A percentile compares a stretch with the other conserved stretches of the same genome.
phyloP scores from a whole-genome alignment of 2,113 vertebrate genomes.

The Cavia aperea region DNA sequence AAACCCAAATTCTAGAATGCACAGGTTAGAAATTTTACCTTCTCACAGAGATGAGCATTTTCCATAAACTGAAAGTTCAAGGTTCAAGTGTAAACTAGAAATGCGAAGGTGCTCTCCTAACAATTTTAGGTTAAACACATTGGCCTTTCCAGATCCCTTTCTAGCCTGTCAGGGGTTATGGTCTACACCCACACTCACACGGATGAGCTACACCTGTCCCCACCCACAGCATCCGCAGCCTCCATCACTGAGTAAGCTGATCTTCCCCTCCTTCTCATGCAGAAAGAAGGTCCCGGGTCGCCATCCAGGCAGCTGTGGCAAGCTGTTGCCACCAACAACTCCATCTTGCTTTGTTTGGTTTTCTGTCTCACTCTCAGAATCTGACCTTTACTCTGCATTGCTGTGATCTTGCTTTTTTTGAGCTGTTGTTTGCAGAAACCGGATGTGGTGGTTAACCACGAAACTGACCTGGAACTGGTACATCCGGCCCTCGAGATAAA shows the following conservation, averaged over 20 bases:
- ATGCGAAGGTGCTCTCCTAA: neutral
- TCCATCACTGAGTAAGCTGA: fast-evolving
- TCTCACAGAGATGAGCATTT: neutral
- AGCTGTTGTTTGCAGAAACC: neutral
- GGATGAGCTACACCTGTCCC: neutral
- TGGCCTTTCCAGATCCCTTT: neutral
- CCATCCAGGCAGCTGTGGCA: too few species aligned
- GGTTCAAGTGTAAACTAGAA: neutral
- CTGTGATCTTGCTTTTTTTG: neutral
- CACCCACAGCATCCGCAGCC: neutral
- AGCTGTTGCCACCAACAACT: too few species aligned
- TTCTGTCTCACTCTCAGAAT: neutral
- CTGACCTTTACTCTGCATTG: neutral
- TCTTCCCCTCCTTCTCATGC: too few species aligned
- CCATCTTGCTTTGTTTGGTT: neutral
- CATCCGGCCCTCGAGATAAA: neutral
- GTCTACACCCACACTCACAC: too few species aligned
- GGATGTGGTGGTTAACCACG: neutral
- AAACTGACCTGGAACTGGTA: neutral
- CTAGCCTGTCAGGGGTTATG: neutral
- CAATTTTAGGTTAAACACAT: neutral
- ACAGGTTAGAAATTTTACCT: neutral
- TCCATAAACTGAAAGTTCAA: neutral
- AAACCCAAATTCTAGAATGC: neutral
- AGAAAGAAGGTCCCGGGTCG: neutral